Conservation (phyloP, 2,888 invertebrate genomes). For the Noctuana brunneofusca region DNA sequence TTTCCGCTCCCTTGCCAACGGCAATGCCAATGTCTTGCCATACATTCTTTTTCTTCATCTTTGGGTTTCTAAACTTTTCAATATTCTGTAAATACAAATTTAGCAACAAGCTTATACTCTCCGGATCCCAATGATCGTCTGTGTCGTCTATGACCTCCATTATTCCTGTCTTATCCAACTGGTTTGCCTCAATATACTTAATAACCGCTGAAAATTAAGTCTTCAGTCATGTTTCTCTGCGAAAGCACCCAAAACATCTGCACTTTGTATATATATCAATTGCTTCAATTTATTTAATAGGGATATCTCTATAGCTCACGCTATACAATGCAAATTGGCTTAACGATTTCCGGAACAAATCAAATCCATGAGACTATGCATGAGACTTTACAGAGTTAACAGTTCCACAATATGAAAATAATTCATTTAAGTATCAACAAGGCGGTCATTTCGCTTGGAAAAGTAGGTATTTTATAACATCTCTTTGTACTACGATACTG, state of each 20-base stretch:
- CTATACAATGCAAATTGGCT: constrained; percentile 14
- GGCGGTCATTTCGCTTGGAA: not conserved
- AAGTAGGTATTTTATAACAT: not conserved
- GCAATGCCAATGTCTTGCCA: constrained; percentile 68
- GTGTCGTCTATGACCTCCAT: constrained; percentile 61
- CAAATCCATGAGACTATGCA: constrained; percentile 8
- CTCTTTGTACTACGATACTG: not conserved
- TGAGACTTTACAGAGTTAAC: not conserved
- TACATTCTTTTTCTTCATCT: constrained; percentile 73
- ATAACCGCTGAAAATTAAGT: not conserved
- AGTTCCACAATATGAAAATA: not conserved
- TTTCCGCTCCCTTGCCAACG: constrained; percentile 67
- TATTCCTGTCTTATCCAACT: constrained; percentile 57
- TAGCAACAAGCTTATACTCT: constrained; percentile 59
- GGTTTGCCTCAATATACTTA: constrained; percentile 58
- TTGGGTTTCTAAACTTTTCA: constrained; percentile 71
- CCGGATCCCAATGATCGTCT: constrained; percentile 73
- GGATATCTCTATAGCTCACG: constrained; percentile 14
- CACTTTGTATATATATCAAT: constrained; percentile 24
- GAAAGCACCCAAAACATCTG: constrained; percentile 25
- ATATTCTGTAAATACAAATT: constrained; percentile 67
- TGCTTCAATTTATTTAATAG: constrained; percentile 34
- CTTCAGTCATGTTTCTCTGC: not conserved
- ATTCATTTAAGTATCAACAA: not conserved
- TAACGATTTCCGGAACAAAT: constrained; percentile 13